Evolutionary conservation across 2,797 vertebrate genomes (phyloP).

Genomic region (Brachymystax lenok): DNA sequence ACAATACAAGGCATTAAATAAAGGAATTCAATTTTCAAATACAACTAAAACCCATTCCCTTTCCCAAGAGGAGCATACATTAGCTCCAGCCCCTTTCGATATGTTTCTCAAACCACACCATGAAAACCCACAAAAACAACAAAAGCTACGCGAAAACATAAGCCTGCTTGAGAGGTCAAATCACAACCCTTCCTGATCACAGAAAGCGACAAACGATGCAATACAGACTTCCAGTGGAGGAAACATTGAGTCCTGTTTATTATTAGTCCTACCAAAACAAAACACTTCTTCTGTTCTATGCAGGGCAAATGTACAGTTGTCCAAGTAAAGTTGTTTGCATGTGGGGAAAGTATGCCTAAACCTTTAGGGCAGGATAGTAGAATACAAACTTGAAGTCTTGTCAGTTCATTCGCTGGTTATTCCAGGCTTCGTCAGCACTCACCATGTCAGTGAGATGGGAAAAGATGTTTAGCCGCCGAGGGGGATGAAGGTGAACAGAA

Average conservation of each 20-base stretch:
- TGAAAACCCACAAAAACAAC: neutral
- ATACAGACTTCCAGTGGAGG: neutral
- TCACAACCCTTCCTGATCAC: neutral
- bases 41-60: neutral
- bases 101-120: too few species aligned
- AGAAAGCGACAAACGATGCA: neutral
- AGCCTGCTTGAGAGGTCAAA: neutral
- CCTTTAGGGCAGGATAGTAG: neutral
- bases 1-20: neutral
- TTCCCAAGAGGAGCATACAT: neutral
- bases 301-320: neutral
- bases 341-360: neutral
- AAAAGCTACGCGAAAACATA: neutral
- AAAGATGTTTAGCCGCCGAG: neutral
- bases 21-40: neutral
- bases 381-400: neutral
- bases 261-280: neutral
- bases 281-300: neutral
- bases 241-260: neutral
- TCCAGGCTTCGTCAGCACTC: neutral
- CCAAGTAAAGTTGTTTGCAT: too few species aligned
- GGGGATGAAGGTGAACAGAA: conserved; percentile 11
- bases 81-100: too few species aligned
- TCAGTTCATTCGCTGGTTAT: conserved; percentile 19
- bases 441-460: conserved; percentile 29